Evolutionary conservation across 2,888 invertebrate genomes (phyloP).

Genomic region (Chydorus sphaericus): DNA sequence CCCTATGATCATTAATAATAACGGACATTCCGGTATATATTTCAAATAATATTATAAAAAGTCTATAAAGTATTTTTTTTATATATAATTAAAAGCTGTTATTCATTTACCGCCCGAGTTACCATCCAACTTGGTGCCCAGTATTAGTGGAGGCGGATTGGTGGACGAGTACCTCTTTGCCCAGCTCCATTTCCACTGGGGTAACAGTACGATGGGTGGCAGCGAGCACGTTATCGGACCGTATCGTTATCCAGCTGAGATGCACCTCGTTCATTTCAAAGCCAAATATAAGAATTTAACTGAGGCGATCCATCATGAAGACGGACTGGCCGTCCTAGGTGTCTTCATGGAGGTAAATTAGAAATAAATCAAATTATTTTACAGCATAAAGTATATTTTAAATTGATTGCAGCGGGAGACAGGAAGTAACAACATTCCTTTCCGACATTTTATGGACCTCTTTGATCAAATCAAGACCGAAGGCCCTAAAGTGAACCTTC

Average conservation of each 20-base stretch:
- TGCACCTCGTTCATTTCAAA: slow-evolving; percentile 64
- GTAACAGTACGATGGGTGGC: neutral
- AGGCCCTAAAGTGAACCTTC: slow-evolving; percentile 20
- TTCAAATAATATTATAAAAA: neutral
- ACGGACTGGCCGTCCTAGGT: slow-evolving; percentile 47
- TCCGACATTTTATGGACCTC: slow-evolving; percentile 23
- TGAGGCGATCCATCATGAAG: slow-evolving; percentile 36
- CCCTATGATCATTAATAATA: neutral
- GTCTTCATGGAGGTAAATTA: slow-evolving; percentile 28
- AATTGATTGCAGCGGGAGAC: too few relatives aligned
- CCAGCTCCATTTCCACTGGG: neutral
- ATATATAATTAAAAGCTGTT: neutral
- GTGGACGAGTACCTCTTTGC: neutral
- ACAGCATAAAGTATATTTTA: too few relatives aligned
- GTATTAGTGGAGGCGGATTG: neutral
- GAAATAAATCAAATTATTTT: neutral
- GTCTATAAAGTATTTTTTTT: neutral
- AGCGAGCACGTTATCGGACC: neutral
- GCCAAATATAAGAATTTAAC: slow-evolving; percentile 33
- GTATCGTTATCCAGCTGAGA: slow-evolving; percentile 51
- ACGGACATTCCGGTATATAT: neutral
- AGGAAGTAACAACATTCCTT: slow-evolving; percentile 24
- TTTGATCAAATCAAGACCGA: slow-evolving; percentile 21
- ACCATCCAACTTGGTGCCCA: neutral
- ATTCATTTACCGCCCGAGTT: neutral